Evolutionary conservation across 2,113 vertebrate genomes (phyloP).

Genomic region (Grallaria varia): DNA sequence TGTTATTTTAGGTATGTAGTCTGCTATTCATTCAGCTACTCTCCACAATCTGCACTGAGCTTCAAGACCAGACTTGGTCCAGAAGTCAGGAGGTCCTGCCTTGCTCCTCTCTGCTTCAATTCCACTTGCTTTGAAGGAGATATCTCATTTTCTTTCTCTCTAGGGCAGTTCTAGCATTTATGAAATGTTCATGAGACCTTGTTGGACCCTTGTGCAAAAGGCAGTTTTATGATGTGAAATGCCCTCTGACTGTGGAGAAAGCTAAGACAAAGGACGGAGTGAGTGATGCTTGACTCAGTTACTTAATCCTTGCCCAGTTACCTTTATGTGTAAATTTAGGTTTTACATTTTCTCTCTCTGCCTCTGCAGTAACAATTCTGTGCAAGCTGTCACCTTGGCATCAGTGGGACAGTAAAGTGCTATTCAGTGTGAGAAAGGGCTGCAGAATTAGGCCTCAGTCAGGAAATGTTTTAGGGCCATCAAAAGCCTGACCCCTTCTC

Average conservation of each 20-base stretch:
- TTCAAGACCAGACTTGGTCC: not conserved
- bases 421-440: not conserved
- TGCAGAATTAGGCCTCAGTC: not conserved
- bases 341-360: not conserved
- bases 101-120: not conserved
- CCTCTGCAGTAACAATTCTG: not conserved
- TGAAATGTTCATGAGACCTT: not conserved
- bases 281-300: not conserved
- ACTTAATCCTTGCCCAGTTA: not conserved
- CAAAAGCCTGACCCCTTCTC: slow-evolving; percentile 12
- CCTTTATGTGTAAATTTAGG: not conserved
- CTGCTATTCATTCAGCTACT: slow-evolving; percentile 1
- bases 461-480: slow-evolving; percentile 14
- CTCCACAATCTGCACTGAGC: not conserved
- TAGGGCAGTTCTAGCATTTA: not conserved
- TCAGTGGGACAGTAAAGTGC: not conserved
- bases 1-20: slow-evolving; percentile 3
- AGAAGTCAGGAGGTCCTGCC: not conserved
- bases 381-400: not conserved
- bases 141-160: not conserved
- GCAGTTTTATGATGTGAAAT: not conserved
- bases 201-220: not conserved
- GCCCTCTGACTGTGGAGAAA: not conserved
- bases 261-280: not conserved
- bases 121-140: not conserved